A percentile compares a stretch with the other conserved stretches of the same genome.
Evolutionary conservation across 2,797 vertebrate genomes (phyloP).

Genomic region (Enteromius argenteus): DNA sequence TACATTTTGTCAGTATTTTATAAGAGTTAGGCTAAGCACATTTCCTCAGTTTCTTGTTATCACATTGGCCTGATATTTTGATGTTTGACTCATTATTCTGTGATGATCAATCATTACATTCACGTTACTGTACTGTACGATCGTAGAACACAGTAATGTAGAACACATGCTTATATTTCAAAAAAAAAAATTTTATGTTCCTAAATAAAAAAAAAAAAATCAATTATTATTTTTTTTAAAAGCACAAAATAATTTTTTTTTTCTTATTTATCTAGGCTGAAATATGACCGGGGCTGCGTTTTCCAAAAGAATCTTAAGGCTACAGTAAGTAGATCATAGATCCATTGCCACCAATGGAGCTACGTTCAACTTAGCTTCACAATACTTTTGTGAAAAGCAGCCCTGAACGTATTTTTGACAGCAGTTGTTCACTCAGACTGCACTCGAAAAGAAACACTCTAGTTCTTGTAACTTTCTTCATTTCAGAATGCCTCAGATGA

Average conservation of each 20-base stretch:
- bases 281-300: not conserved
- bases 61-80: not conserved
- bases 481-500: constrained; percentile 4
- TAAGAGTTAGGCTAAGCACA: not conserved
- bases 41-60: not conserved
- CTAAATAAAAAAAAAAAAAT: not conserved
- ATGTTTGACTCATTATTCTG: not conserved
- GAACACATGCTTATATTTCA: not conserved
- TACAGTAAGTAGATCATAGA: not conserved
- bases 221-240: not conserved
- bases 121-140: not conserved
- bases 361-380: not conserved
- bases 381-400: not conserved
- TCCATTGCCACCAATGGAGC: not conserved
- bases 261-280: not conserved
- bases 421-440: not conserved
- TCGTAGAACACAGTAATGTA: not conserved
- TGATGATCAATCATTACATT: not conserved
- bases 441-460: not conserved
- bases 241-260: not conserved
- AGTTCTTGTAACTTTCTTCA: not conserved
- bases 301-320: not conserved
- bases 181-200: not conserved
- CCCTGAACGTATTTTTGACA: not conserved
- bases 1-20: not conserved